A percentile compares a stretch with the other conserved stretches of the same genome.
Conservation (phyloP, 2,888 invertebrate species). For the Leistus spinibarbis region DNA sequence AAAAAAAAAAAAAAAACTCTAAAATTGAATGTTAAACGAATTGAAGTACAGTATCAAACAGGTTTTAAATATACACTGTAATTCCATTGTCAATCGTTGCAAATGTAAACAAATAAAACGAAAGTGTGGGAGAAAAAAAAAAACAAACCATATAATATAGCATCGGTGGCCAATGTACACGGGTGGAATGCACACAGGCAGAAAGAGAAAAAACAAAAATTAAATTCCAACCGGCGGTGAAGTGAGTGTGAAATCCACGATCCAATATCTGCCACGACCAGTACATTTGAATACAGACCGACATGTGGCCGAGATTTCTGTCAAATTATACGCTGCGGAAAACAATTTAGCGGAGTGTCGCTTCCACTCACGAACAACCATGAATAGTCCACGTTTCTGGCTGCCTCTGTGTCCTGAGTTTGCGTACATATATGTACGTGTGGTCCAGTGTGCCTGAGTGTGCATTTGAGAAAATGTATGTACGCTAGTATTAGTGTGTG, state of each 20-base stretch:
- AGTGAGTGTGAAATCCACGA: neutral
- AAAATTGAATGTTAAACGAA: neutral
- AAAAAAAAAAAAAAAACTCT: neutral
- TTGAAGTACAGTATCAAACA: neutral
- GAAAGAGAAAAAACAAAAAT: neutral
- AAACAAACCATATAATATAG: neutral
- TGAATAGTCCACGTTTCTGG: conserved; percentile 19
- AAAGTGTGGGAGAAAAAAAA: neutral
- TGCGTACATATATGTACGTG: too few species aligned
- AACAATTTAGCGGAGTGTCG: conserved; percentile 24
- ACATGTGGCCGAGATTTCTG: conserved; percentile 38
- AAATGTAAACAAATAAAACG: neutral
- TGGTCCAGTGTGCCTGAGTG: too few species aligned
- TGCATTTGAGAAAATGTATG: neutral
- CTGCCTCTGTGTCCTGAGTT: neutral
- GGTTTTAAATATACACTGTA: neutral
- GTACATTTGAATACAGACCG: neutral
- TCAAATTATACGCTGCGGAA: conserved; percentile 35
- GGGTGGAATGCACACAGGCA: neutral
- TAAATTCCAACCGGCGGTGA: neutral
- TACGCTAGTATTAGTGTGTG: neutral
- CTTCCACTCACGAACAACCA: conserved; percentile 23
- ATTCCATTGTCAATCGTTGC: neutral
- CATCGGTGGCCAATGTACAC: neutral
- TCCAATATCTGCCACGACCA: neutral